Evolutionary conservation across 1,140 invertebrate genomes (phyloP).

Genomic region (Phenacoccus solenopsis): DNA sequence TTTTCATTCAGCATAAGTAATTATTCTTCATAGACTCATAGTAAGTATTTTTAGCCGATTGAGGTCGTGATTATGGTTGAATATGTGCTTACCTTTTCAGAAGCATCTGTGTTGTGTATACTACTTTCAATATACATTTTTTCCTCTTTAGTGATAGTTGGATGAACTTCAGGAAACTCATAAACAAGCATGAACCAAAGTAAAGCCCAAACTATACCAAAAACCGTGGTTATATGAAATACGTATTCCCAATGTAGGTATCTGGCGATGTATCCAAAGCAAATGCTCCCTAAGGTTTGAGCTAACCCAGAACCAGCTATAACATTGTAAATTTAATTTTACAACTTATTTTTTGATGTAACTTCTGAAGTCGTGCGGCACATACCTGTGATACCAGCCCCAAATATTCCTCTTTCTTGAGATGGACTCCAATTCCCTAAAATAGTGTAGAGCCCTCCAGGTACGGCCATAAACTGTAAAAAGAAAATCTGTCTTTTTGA

Average conservation of each 20-base stretch:
- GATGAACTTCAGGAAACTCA: constrained; percentile 12
- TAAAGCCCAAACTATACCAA: constrained; percentile 60
- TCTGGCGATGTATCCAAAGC: constrained; percentile 50
- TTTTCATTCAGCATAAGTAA: too few species aligned
- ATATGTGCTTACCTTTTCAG: background rate
- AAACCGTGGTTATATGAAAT: constrained; percentile 53
- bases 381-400: background rate
- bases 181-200: constrained; percentile 6
- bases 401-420: background rate
- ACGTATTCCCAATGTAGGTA: constrained; percentile 57
- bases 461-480: background rate
- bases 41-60: too few species aligned
- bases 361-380: too few species aligned
- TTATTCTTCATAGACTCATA: too few species aligned
- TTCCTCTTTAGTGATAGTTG: constrained; percentile 18
- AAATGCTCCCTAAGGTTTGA: constrained; percentile 49
- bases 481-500: background rate
- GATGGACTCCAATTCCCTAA: background rate
- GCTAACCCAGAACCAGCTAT: constrained; percentile 41
- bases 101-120: background rate
- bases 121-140: constrained; percentile 7
- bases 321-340: too few species aligned
- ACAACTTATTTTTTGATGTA: too few species aligned
- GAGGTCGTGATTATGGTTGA: too few species aligned
- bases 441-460: background rate